Evolutionary conservation across 2,113 vertebrate species (phyloP).

Genomic region (Cepphus grylle): DNA sequence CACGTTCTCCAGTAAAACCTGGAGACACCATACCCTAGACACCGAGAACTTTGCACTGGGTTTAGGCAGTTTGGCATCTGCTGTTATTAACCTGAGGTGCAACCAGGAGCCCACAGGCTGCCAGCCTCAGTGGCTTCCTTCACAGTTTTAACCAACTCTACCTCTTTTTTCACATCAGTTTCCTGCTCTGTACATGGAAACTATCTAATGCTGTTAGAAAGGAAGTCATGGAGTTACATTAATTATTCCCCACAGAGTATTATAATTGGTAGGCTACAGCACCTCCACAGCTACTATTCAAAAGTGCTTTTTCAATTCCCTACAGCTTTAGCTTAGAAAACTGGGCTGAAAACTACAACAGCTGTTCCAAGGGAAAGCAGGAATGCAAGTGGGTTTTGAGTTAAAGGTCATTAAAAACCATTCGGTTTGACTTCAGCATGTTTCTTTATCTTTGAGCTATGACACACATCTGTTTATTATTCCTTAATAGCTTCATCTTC

Average conservation of each 20-base stretch:
- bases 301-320: neutral
- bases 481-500: neutral
- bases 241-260: neutral
- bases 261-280: neutral
- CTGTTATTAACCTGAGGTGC: neutral
- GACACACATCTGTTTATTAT: neutral
- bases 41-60: neutral
- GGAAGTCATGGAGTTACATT: neutral
- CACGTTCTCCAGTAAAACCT: neutral
- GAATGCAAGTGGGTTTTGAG: neutral
- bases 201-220: neutral
- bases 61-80: neutral
- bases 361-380: neutral
- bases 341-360: neutral
- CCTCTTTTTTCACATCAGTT: neutral
- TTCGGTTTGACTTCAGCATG: neutral
- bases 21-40: neutral
- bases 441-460: neutral
- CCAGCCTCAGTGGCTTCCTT: neutral
- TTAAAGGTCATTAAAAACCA: conserved; percentile 6
- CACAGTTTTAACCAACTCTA: neutral
- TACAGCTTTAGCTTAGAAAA: neutral
- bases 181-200: neutral
- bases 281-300: neutral
- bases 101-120: neutral